A percentile compares a stretch with the other conserved stretches of the same genome.
phyloP scores from a whole-genome alignment of 2,888 invertebrate species.

The Hecatera dysodea region DNA sequence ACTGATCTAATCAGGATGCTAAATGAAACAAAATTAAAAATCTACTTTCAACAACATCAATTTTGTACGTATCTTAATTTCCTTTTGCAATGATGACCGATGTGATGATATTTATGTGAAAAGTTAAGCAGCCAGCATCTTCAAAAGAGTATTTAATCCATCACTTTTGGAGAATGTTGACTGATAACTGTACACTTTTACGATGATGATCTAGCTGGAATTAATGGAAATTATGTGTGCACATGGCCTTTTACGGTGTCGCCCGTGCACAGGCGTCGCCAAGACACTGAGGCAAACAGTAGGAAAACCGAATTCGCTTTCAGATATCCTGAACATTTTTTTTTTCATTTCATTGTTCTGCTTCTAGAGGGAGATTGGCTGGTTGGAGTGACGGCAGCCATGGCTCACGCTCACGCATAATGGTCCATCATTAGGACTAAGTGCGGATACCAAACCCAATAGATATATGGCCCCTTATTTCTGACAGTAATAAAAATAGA shows the following conservation, averaged over 20 bases:
- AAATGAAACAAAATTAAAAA: not conserved
- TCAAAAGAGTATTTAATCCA: constrained; percentile 16
- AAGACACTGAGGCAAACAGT: too few relatives aligned
- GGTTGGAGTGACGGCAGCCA: too few relatives aligned
- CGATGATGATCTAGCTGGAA: constrained; percentile 10
- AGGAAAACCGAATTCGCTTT: too few relatives aligned
- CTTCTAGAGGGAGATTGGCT: too few relatives aligned
- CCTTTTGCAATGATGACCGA: constrained; percentile 22
- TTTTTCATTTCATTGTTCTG: too few relatives aligned
- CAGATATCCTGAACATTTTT: too few relatives aligned
- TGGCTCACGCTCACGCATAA: too few relatives aligned
- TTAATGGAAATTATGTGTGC: constrained; percentile 12
- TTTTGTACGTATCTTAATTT: constrained; percentile 27
- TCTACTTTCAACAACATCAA: constrained; percentile 8
- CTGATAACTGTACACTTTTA: constrained; percentile 31
- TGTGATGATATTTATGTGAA: constrained; percentile 9
- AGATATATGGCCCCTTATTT: not conserved
- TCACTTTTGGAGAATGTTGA: constrained; percentile 13
- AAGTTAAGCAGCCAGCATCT: constrained; percentile 16
- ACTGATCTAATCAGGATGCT: constrained; percentile 4
- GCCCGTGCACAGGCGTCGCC: too few relatives aligned
- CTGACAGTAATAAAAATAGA: not conserved
- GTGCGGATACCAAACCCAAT: too few relatives aligned
- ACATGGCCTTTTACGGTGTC: not conserved
- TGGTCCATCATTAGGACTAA: too few relatives aligned